A percentile compares a stretch with the other conserved stretches of the same genome.
Evolutionary conservation across 2,888 invertebrate genomes (phyloP).

Genomic region (Clivina fossor): DNA sequence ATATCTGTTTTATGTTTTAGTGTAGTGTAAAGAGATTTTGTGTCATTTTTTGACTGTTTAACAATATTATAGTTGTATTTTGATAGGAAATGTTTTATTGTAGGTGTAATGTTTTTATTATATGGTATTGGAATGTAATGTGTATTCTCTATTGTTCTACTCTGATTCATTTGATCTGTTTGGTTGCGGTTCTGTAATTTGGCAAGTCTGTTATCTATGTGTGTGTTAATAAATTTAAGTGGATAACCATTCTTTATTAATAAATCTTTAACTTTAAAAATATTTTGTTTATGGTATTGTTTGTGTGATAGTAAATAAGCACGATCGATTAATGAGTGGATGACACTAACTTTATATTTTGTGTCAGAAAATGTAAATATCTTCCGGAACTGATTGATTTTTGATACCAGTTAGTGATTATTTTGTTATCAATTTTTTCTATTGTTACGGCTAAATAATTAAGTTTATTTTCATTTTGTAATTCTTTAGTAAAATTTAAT

Average conservation of each 20-base stretch:
- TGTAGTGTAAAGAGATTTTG: neutral
- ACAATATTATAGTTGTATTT: no score
- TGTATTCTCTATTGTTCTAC: no score
- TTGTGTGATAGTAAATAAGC: neutral
- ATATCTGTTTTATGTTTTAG: neutral
- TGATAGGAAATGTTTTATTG: no score
- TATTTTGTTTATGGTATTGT: neutral
- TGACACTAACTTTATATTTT: neutral
- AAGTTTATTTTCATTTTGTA: neutral
- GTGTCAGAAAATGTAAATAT: neutral
- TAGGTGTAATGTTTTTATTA: no score
- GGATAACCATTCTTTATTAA: no score
- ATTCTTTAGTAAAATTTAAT: neutral
- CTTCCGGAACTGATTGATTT: neutral
- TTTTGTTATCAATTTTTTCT: neutral
- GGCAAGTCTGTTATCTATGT: neutral
- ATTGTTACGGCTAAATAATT: neutral
- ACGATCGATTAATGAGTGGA: neutral
- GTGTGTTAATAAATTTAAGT: neutral
- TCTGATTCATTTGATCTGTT: no score
- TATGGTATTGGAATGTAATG: no score
- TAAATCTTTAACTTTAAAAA: neutral
- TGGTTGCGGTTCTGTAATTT: no score
- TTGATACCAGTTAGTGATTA: neutral
- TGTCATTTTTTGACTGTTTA: neutral